A percentile compares a stretch with the other conserved stretches of the same genome.
Conservation (phyloP, 53 echinoderm and acorn worm species). For the Temnopleurus reevesii region DNA sequence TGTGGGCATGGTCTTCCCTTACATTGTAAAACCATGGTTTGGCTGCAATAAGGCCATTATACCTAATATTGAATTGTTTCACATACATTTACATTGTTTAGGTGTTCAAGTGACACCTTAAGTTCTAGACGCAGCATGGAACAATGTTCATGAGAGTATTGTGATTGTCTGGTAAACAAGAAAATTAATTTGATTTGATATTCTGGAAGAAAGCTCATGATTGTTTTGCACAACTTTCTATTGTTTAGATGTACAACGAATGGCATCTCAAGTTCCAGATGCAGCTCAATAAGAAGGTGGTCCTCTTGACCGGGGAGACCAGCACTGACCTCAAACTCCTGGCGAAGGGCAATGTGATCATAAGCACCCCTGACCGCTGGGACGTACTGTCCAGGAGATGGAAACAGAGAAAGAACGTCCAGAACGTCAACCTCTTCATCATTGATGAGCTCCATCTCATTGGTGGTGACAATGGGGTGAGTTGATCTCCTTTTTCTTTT, state of each 20-base stretch:
- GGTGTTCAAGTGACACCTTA: no score
- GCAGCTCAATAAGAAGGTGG: slow-evolving; percentile 96
- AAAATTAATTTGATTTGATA: no score
- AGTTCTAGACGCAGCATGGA: no score
- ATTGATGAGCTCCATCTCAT: slow-evolving; percentile 97
- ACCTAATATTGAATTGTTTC: no score
- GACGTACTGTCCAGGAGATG: slow-evolving; percentile 94
- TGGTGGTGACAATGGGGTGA: slow-evolving; percentile 98
- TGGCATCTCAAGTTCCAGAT: slow-evolving; percentile 99
- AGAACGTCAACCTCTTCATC: slow-evolving; percentile 95
- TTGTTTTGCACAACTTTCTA: not conserved
- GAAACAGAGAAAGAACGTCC: slow-evolving; percentile 99
- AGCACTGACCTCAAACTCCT: slow-evolving; percentile 97
- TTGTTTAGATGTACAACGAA: slow-evolving; percentile 84
- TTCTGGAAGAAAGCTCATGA: no score
- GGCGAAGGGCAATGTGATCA: slow-evolving; percentile 99
- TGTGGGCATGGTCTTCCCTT: no score
- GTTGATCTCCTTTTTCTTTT: no score
- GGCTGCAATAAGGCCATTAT: no score
- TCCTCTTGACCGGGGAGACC: slow-evolving; percentile 91
- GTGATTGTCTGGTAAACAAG: no score
- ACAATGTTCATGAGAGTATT: no score
- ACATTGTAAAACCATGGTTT: no score
- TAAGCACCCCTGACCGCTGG: slow-evolving; percentile 97
- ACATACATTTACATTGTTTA: no score